Percentiles rank a stretch among this genome's conserved stretches.
These are phyloP conservation scores for Shargacucullia verbasci DNA, from an alignment of 2,888 invertebrate genomes.

Conservation along the genomic window DNA sequence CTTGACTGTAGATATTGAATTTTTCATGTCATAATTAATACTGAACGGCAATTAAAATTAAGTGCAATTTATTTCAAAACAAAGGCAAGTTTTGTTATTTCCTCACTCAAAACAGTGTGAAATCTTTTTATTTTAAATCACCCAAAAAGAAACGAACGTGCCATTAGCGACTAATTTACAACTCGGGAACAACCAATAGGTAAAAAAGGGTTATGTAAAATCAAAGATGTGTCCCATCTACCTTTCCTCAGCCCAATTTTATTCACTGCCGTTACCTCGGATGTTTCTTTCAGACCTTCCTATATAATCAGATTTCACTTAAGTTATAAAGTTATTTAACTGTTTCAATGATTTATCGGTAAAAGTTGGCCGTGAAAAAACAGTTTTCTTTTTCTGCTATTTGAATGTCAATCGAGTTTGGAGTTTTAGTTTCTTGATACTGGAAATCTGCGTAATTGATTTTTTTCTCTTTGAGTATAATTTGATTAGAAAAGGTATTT, in stretches of 20 bases:
- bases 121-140: too few relatives aligned
- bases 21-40: too few relatives aligned
- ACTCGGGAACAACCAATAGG: too few relatives aligned
- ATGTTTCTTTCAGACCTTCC: constrained; percentile 58
- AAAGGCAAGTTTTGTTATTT: too few relatives aligned
- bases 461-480: constrained; percentile 23
- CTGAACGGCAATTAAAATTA: too few relatives aligned
- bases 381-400: constrained; percentile 59
- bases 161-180: too few relatives aligned
- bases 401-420: constrained; percentile 60
- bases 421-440: constrained; percentile 42
- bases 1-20: too few relatives aligned
- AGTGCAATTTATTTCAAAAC: too few relatives aligned
- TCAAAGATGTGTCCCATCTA: constrained; percentile 33
- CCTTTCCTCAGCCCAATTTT: constrained; percentile 21
- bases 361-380: constrained; percentile 70
- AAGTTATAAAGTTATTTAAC: constrained; percentile 70
- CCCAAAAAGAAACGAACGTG: too few relatives aligned
- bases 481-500: constrained; percentile 20
- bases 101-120: too few relatives aligned
- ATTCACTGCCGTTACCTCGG: constrained; percentile 53
- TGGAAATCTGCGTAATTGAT: constrained; percentile 51
- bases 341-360: constrained; percentile 79
- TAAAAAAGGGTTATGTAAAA: not conserved
- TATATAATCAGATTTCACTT: constrained; percentile 79